Percentiles rank a stretch among this genome's conserved stretches.
Evolutionary conservation across 2,113 vertebrate species (phyloP).

Genomic region (Meles meles): DNA sequence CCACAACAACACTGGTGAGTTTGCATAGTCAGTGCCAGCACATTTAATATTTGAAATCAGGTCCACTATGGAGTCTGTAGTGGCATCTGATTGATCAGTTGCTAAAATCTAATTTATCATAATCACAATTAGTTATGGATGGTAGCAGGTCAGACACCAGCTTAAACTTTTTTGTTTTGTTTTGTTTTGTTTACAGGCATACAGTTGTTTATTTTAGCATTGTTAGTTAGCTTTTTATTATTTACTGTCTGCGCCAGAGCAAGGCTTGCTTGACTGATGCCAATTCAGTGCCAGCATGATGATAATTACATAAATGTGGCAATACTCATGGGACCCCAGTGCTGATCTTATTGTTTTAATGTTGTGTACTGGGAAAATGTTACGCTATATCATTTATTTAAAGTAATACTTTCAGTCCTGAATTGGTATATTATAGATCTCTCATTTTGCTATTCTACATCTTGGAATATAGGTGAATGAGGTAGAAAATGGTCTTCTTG

Average conservation of each 20-base stretch:
- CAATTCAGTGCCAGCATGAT: not conserved
- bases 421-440: not conserved
- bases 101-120: not conserved
- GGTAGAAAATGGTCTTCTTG: not conserved
- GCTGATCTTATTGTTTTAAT: not conserved
- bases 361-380: not conserved
- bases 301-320: not conserved
- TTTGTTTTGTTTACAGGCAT: too few relatives aligned
- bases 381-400: not conserved
- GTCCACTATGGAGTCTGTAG: not conserved
- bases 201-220: too few relatives aligned
- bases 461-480: not conserved
- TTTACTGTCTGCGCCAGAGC: not conserved
- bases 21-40: not conserved
- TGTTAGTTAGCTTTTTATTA: not conserved
- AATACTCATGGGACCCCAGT: not conserved
- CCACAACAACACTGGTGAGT: constrained; percentile 90
- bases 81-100: not conserved
- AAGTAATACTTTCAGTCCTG: not conserved
- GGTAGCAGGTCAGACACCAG: not conserved
- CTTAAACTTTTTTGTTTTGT: not conserved
- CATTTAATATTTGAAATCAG: not conserved
- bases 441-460: not conserved
- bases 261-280: not conserved
- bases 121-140: not conserved